These are phyloP conservation scores for Saturnia pavonia DNA, from an alignment of 2,888 invertebrate genomes.

Conservation along the genomic window DNA sequence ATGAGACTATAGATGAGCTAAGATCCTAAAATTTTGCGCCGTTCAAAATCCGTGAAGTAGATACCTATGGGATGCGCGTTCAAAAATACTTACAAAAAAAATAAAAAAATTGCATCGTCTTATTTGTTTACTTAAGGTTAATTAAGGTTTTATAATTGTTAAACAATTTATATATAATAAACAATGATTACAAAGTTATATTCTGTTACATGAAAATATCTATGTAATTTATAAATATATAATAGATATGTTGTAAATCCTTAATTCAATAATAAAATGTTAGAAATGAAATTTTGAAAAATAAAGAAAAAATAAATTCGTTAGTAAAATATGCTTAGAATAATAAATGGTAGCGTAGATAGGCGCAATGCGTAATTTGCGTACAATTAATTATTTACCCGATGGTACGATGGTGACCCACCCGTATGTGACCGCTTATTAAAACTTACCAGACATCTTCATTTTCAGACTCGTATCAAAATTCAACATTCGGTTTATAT, in stretches of 20 bases:
- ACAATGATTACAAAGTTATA: background rate
- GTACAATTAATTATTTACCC: too few species aligned
- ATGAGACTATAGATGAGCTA: background rate
- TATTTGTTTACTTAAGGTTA: background rate
- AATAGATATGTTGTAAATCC: background rate
- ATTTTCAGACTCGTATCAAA: slow-evolving; percentile 60
- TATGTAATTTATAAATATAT: background rate
- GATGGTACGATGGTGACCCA: too few species aligned
- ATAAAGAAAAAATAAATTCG: too few species aligned
- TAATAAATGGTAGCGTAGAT: background rate
- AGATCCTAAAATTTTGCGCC: background rate
- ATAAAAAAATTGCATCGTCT: background rate
- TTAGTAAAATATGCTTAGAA: background rate
- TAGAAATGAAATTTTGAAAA: background rate
- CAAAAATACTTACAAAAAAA: too few species aligned
- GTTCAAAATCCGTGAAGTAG: background rate
- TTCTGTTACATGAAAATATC: background rate
- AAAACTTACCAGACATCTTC: slow-evolving; percentile 76
- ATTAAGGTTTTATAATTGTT: too few species aligned
- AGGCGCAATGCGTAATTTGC: background rate
- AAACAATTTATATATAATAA: background rate
- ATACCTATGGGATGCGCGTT: background rate
- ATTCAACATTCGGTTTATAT: slow-evolving; percentile 49
- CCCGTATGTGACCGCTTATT: background rate
- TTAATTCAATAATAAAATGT: background rate